Evolutionary conservation across 2,888 invertebrate genomes (phyloP).

Genomic region (Agonopterix arenella): DNA sequence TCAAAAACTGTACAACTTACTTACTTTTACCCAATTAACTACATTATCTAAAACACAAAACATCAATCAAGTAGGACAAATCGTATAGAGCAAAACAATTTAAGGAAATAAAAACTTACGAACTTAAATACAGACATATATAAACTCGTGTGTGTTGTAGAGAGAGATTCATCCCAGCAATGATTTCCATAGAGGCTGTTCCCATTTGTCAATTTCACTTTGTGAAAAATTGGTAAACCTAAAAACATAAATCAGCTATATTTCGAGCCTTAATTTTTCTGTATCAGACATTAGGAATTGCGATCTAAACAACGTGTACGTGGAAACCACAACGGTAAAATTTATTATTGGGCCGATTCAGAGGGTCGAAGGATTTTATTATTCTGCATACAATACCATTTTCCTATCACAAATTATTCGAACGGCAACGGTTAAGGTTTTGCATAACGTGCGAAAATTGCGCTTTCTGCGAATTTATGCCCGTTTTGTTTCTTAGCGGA

Average conservation of each 20-base stretch:
- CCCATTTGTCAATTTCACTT: too few species aligned
- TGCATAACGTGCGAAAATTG: slow-evolving; percentile 63
- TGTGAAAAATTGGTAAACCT: neutral
- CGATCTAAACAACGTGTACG: slow-evolving; percentile 22
- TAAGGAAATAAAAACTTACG: too few species aligned
- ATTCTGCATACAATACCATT: slow-evolving; percentile 72
- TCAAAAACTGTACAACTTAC: too few species aligned
- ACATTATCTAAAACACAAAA: too few species aligned
- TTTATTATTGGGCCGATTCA: slow-evolving; percentile 57
- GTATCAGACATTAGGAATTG: slow-evolving; percentile 9
- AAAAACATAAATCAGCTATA: neutral
- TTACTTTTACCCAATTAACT: too few species aligned
- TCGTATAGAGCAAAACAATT: too few species aligned
- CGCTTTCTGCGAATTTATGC: slow-evolving; percentile 47
- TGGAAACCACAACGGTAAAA: slow-evolving; percentile 46
- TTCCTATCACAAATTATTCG: slow-evolving; percentile 70
- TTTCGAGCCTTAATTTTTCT: slow-evolving; percentile 7
- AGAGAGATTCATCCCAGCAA: too few species aligned
- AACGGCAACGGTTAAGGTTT: slow-evolving; percentile 58
- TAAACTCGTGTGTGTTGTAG: too few species aligned
- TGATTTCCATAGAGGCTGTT: too few species aligned
- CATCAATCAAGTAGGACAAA: too few species aligned
- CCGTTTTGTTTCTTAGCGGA: slow-evolving; percentile 22
- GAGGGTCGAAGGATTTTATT: slow-evolving; percentile 68
- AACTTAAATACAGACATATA: too few species aligned